Base-by-base conservation (phyloP, 2,797 vertebrate species). In the Echeneis naucrates region DNA sequence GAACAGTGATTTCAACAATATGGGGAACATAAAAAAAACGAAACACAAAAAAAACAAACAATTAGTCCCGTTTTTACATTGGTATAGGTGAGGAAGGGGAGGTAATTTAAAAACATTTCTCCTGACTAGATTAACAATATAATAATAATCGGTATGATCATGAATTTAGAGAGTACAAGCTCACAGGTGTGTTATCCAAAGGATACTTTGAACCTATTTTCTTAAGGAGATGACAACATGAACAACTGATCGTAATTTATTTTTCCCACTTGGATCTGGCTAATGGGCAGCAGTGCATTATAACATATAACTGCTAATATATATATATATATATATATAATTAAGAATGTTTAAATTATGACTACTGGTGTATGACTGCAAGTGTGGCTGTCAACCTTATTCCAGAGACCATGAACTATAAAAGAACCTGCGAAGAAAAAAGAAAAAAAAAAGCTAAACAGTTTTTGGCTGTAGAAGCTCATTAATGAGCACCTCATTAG, bases 401-500 rank as follows among this genome's bases (percentile, higher is more conserved):
- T 76, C 62, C 50, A 62, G 24, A 68, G 44, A 68, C 24, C 52
- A 45, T 72, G 71, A 83, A 75, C 71, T 84, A 87, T 73, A 77
- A 38, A 75, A 74, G 63, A 54, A 30, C 42, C 50, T 23, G 17
- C 9, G 62, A 71, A 61, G 16, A 13, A 16, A 27, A 30, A 23
- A 38, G 38, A 76, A 67, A 58, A n/a, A n/a, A n/a, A n/a, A n/a
- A 81, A n/a, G n/a, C n/a, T n/a, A n/a, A 50, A 40, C 68, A 54
- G 45, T 74, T 53, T 75, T 75, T 83, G 76, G 74, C 72, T 72
- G 66, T 24, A 52, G 59, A 78, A 57, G 63, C 69, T 68, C 12
- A 5, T 83, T 92, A 92, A 89, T 83, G 87, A 90, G 83, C 54
- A 77, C 47, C 87, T 91, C 85, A 88, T 92, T 92, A 92, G 82